These are phyloP conservation scores for Myotis findleyi DNA, from an alignment of 2,797 vertebrate species.

Conservation along the genomic window DNA sequence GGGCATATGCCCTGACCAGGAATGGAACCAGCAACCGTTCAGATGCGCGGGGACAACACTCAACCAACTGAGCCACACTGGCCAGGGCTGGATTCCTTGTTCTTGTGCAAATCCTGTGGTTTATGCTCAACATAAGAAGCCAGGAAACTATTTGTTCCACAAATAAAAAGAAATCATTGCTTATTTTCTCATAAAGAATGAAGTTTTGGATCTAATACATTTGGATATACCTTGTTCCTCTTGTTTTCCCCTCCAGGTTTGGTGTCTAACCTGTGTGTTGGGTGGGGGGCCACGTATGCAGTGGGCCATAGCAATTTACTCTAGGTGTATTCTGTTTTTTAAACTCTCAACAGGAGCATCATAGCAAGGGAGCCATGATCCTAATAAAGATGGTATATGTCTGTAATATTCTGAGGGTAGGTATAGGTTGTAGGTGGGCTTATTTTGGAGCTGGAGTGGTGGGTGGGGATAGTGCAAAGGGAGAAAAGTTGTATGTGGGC, in stretches of 20 bases:
- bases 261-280: not conserved
- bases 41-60: no score
- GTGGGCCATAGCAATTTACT: not conserved
- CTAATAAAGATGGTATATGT: not conserved
- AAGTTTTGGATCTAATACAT: conserved; percentile 8
- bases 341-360: not conserved
- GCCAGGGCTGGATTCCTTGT: not conserved
- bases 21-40: no score
- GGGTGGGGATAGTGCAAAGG: not conserved
- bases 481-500: not conserved
- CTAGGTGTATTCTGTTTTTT: not conserved
- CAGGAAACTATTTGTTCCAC: conserved; percentile 35
- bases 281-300: not conserved
- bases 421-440: not conserved
- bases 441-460: conserved; percentile 7
- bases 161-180: conserved; percentile 32
- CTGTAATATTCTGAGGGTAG: not conserved
- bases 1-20: no score
- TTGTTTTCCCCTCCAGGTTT: not conserved
- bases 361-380: not conserved
- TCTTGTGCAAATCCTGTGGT: not conserved
- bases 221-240: conserved; percentile 31
- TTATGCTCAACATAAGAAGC: not conserved
- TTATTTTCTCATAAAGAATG: conserved; percentile 53
- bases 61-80: no score